phyloP scores from a whole-genome alignment of 2,113 vertebrate species.

The Pseudopipra pipra region DNA sequence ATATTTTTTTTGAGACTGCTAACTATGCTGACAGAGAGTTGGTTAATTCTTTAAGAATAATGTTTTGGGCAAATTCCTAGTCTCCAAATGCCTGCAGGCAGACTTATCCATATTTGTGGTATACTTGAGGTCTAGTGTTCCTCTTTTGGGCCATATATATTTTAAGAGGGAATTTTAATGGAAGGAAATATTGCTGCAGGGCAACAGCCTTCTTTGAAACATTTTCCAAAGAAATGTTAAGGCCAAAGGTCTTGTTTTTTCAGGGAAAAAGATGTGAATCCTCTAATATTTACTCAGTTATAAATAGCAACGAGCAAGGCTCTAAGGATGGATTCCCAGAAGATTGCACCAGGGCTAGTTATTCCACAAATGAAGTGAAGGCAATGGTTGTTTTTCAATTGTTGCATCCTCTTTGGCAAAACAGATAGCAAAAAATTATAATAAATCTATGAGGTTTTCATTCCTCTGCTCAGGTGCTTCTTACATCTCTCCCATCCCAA shows the following conservation, averaged over 20 bases:
- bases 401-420: neutral
- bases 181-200: constrained; percentile 9
- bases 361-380: neutral
- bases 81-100: constrained; percentile 23
- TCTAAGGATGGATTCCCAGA: constrained; percentile 3
- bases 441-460: neutral
- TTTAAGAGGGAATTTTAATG: constrained; percentile 41
- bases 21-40: constrained; percentile 5
- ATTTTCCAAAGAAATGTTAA: neutral
- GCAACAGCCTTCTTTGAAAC: neutral
- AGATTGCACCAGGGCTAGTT: neutral
- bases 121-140: constrained; percentile 2
- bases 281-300: constrained; percentile 13
- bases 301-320: neutral
- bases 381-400: neutral
- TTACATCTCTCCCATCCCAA: neutral
- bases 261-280: neutral
- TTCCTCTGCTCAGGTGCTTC: neutral
- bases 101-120: constrained; percentile 38
- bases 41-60: constrained; percentile 24
- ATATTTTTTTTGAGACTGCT: neutral
- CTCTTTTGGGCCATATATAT: constrained; percentile 32
- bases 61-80: constrained; percentile 28
- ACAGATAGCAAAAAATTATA: neutral
- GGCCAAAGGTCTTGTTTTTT: constrained; percentile 18